A percentile compares a stretch with the other conserved stretches of the same genome.
Conservation (phyloP, 2,113 vertebrate genomes). For the Pygoscelis adeliae region DNA sequence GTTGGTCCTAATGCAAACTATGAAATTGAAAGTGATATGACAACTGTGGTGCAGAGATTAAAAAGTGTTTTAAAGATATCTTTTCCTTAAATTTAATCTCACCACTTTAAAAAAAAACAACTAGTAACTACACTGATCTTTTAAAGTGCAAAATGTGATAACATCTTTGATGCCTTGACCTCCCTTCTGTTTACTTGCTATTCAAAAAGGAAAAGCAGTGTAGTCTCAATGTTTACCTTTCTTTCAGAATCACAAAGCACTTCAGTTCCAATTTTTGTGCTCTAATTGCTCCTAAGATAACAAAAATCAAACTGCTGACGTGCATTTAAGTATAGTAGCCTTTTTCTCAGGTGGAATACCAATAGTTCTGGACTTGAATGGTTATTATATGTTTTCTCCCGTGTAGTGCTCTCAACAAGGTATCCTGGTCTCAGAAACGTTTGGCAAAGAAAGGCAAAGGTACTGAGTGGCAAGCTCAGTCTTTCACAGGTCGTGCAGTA, state of each 20-base stretch:
- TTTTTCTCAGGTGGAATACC: background rate
- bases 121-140: background rate
- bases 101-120: background rate
- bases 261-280: background rate
- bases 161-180: background rate
- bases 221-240: background rate
- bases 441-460: background rate
- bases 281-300: background rate
- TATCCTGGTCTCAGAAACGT: background rate
- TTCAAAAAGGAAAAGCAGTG: background rate
- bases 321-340: background rate
- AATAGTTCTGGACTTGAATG: background rate
- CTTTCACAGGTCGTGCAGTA: background rate
- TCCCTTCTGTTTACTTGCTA: background rate
- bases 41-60: background rate
- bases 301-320: background rate
- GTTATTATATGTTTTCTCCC: background rate
- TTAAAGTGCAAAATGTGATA: background rate
- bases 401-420: fast-evolving
- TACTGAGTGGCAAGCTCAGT: background rate
- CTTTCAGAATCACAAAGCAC: background rate
- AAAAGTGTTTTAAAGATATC: background rate
- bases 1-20: background rate
- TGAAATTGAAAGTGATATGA: background rate
- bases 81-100: background rate